These are phyloP conservation scores for Hydrolagus colliei DNA, from an alignment of 2,797 vertebrate genomes.

Conservation along the genomic window DNA sequence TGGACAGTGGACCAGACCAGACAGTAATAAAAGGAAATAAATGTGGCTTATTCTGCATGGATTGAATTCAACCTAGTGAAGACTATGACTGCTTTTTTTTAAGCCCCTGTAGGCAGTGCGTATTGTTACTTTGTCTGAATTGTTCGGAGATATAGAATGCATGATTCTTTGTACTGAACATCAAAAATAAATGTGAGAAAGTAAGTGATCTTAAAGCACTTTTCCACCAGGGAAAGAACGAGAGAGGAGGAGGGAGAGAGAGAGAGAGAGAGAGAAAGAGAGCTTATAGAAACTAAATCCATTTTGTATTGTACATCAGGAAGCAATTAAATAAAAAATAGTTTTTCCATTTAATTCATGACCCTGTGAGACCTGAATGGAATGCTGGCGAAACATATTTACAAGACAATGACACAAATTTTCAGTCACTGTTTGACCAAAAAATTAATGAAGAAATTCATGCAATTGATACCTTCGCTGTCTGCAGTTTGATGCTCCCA, in stretches of 20 bases:
- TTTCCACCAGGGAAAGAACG: slow-evolving; percentile 12
- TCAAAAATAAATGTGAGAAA: slow-evolving; percentile 33
- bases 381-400: slow-evolving; percentile 17
- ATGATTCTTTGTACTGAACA: slow-evolving; percentile 31
- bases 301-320: slow-evolving; percentile 30
- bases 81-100: slow-evolving; percentile 48
- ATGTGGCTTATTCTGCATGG: slow-evolving; percentile 43
- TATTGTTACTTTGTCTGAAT: slow-evolving; percentile 41
- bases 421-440: not conserved
- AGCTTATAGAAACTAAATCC: slow-evolving; percentile 30
- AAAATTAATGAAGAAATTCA: slow-evolving; percentile 6
- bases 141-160: slow-evolving; percentile 30
- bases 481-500: not conserved
- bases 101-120: slow-evolving; percentile 45
- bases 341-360: slow-evolving; percentile 23
- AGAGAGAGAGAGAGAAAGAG: not conserved
- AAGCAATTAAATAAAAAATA: slow-evolving; percentile 32
- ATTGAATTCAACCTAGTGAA: slow-evolving; percentile 45
- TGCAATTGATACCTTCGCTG: not conserved
- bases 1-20: slow-evolving; percentile 37
- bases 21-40: slow-evolving; percentile 38
- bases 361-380: slow-evolving; percentile 21
- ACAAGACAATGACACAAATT: slow-evolving; percentile 10
- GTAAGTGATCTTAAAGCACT: slow-evolving; percentile 29
- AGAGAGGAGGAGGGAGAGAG: no score